A percentile compares a stretch with the other conserved stretches of the same genome.
These are phyloP conservation scores for Aptenodytes patagonicus DNA, from an alignment of 2,113 vertebrate genomes.

Conservation along the genomic window DNA sequence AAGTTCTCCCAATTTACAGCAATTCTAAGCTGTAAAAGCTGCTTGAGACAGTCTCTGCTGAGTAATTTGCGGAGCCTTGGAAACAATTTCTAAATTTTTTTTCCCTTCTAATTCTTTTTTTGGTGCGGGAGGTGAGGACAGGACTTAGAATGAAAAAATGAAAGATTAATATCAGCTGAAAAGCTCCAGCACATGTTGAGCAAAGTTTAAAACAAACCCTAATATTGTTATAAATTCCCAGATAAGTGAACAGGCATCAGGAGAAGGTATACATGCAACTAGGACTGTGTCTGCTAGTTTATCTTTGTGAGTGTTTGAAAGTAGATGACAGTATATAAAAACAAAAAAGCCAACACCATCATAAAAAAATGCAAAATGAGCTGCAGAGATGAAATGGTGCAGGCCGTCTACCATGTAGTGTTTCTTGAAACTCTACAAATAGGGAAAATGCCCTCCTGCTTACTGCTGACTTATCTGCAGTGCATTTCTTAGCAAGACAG, in stretches of 20 bases:
- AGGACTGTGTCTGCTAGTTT: neutral
- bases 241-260: constrained; percentile 6
- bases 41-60: neutral
- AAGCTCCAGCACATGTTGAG: neutral
- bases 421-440: neutral
- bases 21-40: neutral
- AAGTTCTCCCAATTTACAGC: neutral
- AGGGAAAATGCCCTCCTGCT: neutral
- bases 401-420: neutral
- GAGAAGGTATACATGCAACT: neutral
- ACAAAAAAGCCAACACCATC: constrained; percentile 3
- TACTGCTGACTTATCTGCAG: neutral
- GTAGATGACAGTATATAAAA: constrained; percentile 14
- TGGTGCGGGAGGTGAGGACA: neutral
- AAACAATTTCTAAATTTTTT: neutral
- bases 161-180: neutral
- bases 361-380: constrained; percentile 19
- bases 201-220: neutral
- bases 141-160: neutral
- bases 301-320: constrained; percentile 29
- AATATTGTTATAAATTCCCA: neutral
- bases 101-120: neutral
- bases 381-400: constrained; percentile 1
- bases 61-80: neutral
- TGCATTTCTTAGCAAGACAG: neutral